Evolutionary conservation across 2,888 invertebrate genomes (phyloP).

Genomic region (Xestobium rufovillosum): DNA sequence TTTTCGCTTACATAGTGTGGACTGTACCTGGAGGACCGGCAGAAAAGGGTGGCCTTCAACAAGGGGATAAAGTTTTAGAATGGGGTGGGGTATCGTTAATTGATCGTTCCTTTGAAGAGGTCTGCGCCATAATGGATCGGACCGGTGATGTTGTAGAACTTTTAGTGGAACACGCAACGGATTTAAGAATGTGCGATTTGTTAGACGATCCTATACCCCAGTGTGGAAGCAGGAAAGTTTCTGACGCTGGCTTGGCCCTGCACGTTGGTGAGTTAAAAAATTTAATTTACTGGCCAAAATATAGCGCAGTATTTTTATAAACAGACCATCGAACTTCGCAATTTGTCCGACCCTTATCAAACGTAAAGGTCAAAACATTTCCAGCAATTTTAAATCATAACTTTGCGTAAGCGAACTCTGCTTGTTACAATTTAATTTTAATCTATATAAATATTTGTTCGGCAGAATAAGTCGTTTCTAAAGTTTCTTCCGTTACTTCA

Average conservation of each 20-base stretch:
- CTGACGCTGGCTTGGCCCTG: constrained; percentile 45
- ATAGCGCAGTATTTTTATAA: too few species aligned
- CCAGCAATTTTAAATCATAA: too few species aligned
- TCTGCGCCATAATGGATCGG: constrained; percentile 81
- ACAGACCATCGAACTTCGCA: too few species aligned
- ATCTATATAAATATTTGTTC: too few species aligned
- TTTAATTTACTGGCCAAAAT: constrained; percentile 5
- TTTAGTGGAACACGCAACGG: constrained; percentile 74
- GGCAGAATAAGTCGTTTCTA: too few species aligned
- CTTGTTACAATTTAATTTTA: too few species aligned
- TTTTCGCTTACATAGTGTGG: constrained; percentile 88
- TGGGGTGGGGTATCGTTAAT: constrained; percentile 86
- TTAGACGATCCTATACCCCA: constrained; percentile 58
- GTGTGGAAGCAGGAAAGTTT: constrained; percentile 38
- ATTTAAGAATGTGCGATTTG: constrained; percentile 62
- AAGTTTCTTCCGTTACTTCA: too few species aligned
- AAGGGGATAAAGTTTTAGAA: constrained; percentile 85
- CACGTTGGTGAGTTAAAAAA: constrained; percentile 49
- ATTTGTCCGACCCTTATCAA: too few species aligned
- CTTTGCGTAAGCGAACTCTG: too few species aligned
- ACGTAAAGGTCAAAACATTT: too few species aligned
- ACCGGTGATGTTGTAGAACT: constrained; percentile 78
- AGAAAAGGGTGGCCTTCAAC: constrained; percentile 78
- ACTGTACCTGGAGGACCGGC: constrained; percentile 89
- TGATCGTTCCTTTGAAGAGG: constrained; percentile 90